These are phyloP conservation scores for Aricia agestis DNA, from an alignment of 1,140 invertebrate genomes.

Conservation along the genomic window DNA sequence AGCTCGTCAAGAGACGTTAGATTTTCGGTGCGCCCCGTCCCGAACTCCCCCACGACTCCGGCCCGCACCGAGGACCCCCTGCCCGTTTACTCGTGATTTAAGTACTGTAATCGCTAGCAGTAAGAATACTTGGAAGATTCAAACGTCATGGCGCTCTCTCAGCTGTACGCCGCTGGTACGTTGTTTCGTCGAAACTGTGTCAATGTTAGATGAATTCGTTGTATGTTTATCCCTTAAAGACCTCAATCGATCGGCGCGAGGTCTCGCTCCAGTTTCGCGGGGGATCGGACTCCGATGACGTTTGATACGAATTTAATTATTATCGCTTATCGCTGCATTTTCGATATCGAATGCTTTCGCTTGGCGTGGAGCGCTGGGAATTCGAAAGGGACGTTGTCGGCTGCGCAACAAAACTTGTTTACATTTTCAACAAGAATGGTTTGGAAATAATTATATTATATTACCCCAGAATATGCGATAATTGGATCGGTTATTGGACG, in stretches of 20 bases:
- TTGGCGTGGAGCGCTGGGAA: conserved; percentile 11
- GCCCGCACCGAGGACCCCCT: conserved; percentile 57
- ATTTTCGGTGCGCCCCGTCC: conserved; percentile 29
- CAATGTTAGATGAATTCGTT: conserved; percentile 32
- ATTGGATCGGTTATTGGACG: background rate
- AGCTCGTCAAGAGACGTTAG: conserved; percentile 90
- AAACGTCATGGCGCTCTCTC: conserved; percentile 64
- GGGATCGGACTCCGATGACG: background rate
- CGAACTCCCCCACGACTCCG: conserved; percentile 58
- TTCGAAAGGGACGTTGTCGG: conserved; percentile 11
- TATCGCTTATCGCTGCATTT: conserved; percentile 6
- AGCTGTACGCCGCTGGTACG: conserved; percentile 68
- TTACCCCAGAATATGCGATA: background rate
- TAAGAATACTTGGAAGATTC: conserved; percentile 45
- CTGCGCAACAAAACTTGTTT: conserved; percentile 18
- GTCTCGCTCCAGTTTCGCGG: conserved; percentile 47
- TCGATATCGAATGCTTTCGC: conserved; percentile 1
- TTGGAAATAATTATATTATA: conserved; percentile 5
- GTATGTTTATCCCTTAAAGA: conserved; percentile 31
- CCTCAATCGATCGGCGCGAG: conserved; percentile 46
- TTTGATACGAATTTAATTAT: conserved; percentile 10
- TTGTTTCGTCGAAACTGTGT: conserved; percentile 32
- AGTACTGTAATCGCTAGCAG: conserved; percentile 42
- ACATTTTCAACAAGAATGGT: conserved; percentile 14
- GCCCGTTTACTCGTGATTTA: conserved; percentile 60